Base-by-base conservation (phyloP, 2,113 vertebrate species). In the Sula dactylatra region DNA sequence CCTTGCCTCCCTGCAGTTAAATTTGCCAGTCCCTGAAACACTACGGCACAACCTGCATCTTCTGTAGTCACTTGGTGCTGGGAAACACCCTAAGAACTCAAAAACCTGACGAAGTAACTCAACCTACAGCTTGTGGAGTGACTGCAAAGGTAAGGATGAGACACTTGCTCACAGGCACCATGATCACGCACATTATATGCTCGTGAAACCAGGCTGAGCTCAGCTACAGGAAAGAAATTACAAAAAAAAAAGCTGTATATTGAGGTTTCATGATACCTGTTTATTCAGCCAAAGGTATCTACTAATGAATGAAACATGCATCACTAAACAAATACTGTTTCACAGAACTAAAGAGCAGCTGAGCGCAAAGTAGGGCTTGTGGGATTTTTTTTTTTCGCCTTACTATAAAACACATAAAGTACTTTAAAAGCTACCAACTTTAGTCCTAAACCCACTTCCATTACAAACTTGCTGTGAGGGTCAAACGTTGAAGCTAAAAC, bases 141-240 rank as follows among this genome's bases (percentile, higher is more conserved):
- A 6, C 22, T 13, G 65, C 2, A 1, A 42, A 4, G n/a, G 32
- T 11, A 4, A 27, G 29, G 58, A 10, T 3, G 40, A n/a, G 62
- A 14, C 32, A 13, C 18, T 11, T 6, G 5, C 36, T 21, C 22
- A 4, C 31, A 22, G 55, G 4, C 34, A 10, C n/a, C 11, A 2
- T 6, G 9, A 13, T 12, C 49, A 10, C 2, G 3, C 10, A 7
- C 17, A 0, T 18, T 1, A 2, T 0, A 0, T 4, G 3, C 27
- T 45, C 32, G 0, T 6, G 58, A 38, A 47, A 42, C 6, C 11
- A 44, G 40, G 18, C 45, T 65, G 76, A 72, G 59, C 78, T 67
- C 64, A 34, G 45, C 31, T 38, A 6, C 29, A 32, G 42, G 52
- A 66, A 14, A 34, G 19, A 66, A 76, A 14, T 7, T 5, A 83